Evolutionary conservation across 2,888 invertebrate genomes (phyloP), one percentile per base, ranked within the genome.

Genomic region (Parthenolecanium corni): DNA sequence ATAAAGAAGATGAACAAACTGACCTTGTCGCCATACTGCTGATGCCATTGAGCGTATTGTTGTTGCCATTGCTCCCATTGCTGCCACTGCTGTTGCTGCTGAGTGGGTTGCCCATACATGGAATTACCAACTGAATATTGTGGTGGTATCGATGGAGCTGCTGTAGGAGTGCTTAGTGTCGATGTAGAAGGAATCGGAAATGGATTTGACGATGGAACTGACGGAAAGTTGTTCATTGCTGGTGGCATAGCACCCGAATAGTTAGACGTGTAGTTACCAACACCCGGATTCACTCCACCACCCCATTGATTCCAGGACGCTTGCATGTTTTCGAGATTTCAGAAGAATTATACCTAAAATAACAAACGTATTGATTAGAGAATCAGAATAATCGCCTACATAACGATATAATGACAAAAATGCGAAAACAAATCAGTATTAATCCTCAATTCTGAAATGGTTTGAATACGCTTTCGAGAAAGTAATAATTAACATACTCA

Each of bases 11-110:
- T 23, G 52, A 21, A 20, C 3, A 3, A 36, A 47, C 66, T 66
- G 75, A 85, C 85, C 80, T 85, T 83, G 64, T 83, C 83, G 52
- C 84, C 85, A 72, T 84, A 85, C 70, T 85, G 84, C 65, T 78
- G 80, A 71, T 85, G 85, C 72, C 72, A 72, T 62, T 72, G 72
- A 16, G 70, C 69, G 62, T 70, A 72, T 62, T 72, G 71, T 61
- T 71, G 71, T 42, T 72, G 71, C 85, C 85, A 85, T 69, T 84
- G 83, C 53, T 82, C 80, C 74, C 85, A 86, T 69, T 85, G 85
- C 44, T 86, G 84, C 85, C 85, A 86, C 68, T 85, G 84, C 11
- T 46, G 47, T 31, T 58, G 58, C 2, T 24, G n/a, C 16, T 49
- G 61, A 31, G 31, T 6, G 9, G 31, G 61, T 14, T 36, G 49